Conservation (phyloP, 2,797 vertebrate species). For the Danio kyathit region DNA sequence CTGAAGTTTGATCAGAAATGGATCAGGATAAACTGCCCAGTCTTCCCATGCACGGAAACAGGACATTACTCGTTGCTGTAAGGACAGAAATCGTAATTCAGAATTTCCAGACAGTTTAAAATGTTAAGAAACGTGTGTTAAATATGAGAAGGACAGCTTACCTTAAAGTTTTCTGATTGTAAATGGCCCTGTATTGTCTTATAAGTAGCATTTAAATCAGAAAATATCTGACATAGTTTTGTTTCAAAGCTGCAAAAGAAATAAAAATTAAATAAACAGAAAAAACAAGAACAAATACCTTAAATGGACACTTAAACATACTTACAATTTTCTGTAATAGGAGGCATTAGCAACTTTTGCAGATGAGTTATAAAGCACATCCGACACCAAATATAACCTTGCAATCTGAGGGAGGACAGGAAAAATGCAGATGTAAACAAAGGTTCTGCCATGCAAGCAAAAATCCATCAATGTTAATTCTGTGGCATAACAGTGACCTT, state of each 20-base stretch:
- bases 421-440: not conserved
- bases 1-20: conserved; percentile 97
- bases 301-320: conserved; percentile 47
- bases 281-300: not conserved
- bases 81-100: not conserved
- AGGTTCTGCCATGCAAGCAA: not conserved
- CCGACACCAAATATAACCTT: conserved; percentile 96
- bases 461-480: not conserved
- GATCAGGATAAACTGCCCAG: conserved; percentile 98
- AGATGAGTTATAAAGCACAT: conserved; percentile 98
- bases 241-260: conserved; percentile 92
- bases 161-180: conserved; percentile 98
- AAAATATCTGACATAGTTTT: conserved; percentile 97
- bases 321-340: conserved; percentile 99
- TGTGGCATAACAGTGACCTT: conserved; percentile 78
- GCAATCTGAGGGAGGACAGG: conserved; percentile 87
- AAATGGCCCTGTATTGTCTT: conserved; percentile 98
- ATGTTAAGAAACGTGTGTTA: not conserved
- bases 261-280: conserved; percentile 1
- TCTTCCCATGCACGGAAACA: conserved; percentile 99
- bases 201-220: conserved; percentile 96
- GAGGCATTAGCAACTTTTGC: conserved; percentile 99
- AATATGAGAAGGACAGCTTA: conserved; percentile 63
- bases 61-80: conserved; percentile 97
- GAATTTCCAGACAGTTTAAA: not conserved